These are phyloP conservation scores for Chrysodeixis includens DNA, from an alignment of 2,888 invertebrate genomes.

Conservation along the genomic window DNA sequence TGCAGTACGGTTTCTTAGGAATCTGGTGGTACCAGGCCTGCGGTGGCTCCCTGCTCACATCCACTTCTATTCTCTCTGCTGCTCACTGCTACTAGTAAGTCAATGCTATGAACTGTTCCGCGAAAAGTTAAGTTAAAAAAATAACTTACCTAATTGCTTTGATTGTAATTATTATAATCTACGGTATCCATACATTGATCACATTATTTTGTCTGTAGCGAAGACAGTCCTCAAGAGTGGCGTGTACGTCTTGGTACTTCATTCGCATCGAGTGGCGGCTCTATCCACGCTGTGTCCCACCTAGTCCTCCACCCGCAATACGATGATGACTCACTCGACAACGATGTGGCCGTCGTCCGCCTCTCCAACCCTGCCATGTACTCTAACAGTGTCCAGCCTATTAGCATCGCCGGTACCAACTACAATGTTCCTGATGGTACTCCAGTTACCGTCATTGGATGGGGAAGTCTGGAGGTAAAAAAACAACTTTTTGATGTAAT, in stretches of 20 bases:
- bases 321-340: slow-evolving; percentile 45
- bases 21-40: slow-evolving; percentile 68
- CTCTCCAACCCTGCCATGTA: slow-evolving; percentile 56
- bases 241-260: slow-evolving; percentile 66
- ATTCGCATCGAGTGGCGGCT: slow-evolving; percentile 59
- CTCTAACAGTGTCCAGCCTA: slow-evolving; percentile 51
- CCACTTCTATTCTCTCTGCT: slow-evolving; percentile 67
- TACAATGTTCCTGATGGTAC: slow-evolving; percentile 57
- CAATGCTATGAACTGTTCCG: not conserved
- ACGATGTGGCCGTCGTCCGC: slow-evolving; percentile 69
- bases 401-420: slow-evolving; percentile 60
- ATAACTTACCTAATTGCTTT: no score
- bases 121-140: no score
- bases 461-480: slow-evolving; percentile 68
- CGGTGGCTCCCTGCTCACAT: slow-evolving; percentile 71
- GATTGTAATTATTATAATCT: no score
- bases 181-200: no score
- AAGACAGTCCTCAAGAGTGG: slow-evolving; percentile 62
- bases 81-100: slow-evolving; percentile 76
- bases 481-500: slow-evolving; percentile 2
- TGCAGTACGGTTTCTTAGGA: slow-evolving; percentile 64
- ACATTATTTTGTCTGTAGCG: slow-evolving; percentile 54
- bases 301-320: slow-evolving; percentile 62
- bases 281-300: slow-evolving; percentile 43
- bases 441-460: slow-evolving; percentile 65